phyloP scores from a whole-genome alignment of 2,113 vertebrate genomes.

The Chunga burmeisteri region DNA sequence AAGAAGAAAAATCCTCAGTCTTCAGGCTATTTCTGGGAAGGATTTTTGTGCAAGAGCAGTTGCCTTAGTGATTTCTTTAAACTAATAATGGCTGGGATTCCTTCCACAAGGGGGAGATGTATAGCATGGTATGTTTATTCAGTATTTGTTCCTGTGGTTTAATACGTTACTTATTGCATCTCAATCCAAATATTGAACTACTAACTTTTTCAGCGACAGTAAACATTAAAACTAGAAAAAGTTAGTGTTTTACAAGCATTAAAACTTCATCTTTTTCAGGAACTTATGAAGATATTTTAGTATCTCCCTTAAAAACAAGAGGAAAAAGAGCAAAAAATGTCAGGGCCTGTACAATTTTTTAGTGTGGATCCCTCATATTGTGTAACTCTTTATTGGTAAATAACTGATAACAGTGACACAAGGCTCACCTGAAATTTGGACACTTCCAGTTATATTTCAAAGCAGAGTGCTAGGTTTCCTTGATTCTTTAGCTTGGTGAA shows the following conservation, averaged over 20 bases:
- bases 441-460: neutral
- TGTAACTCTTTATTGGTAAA: neutral
- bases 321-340: neutral
- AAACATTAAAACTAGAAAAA: too few species aligned
- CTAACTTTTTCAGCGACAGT: neutral
- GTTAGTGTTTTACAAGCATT: neutral
- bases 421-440: neutral
- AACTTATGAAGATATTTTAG: neutral
- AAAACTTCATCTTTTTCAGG: neutral
- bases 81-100: neutral
- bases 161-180: neutral
- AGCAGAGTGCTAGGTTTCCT: neutral
- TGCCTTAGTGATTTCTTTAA: neutral
- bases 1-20: neutral
- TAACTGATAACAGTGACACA: neutral
- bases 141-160: neutral
- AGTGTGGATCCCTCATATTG: neutral
- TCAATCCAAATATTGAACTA: neutral
- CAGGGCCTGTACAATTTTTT: neutral
- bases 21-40: neutral
- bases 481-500: neutral
- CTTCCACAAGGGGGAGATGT: constrained; percentile 12
- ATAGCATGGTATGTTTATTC: neutral
- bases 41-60: neutral
- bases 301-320: neutral